Evolutionary conservation across 2,888 invertebrate species (phyloP).

Genomic region (Scaeva pyrastri): DNA sequence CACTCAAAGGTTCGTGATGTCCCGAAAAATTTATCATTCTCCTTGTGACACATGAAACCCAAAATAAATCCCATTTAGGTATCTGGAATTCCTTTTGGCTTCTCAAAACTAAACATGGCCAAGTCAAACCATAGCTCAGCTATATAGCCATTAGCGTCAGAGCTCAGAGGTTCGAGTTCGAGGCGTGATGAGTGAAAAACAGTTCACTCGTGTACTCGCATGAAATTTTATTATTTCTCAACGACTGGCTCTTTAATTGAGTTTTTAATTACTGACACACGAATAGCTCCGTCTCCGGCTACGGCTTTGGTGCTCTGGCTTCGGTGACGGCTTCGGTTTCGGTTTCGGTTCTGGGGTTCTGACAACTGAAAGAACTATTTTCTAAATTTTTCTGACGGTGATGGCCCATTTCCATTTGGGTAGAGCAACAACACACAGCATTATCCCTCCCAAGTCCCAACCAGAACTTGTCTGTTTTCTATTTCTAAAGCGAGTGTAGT

Average conservation of each 20-base stretch:
- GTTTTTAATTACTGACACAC: slow-evolving; percentile 54
- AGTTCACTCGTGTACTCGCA: slow-evolving; percentile 20
- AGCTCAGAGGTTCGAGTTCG: background rate
- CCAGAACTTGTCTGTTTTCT: slow-evolving; percentile 2
- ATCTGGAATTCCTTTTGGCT: too few species aligned
- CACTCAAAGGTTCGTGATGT: too few species aligned
- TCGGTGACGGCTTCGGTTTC: background rate
- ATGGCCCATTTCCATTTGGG: background rate
- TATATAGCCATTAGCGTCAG: background rate
- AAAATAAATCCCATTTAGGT: too few species aligned
- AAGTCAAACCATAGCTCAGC: too few species aligned
- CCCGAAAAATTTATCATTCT: too few species aligned
- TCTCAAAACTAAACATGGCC: too few species aligned
- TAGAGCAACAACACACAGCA: background rate
- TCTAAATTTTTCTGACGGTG: background rate
- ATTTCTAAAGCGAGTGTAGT: slow-evolving; percentile 10
- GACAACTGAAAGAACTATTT: background rate
- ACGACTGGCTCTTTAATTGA: slow-evolving; percentile 57
- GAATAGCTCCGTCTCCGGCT: slow-evolving; percentile 9
- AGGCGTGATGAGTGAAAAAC: slow-evolving; percentile 24
- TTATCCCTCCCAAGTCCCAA: background rate
- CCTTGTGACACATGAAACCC: too few species aligned
- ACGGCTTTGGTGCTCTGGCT: too few species aligned
- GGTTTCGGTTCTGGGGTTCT: too few species aligned
- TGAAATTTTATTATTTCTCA: slow-evolving; percentile 48